A percentile compares a stretch with the other conserved stretches of the same genome.
These are phyloP conservation scores for Peromyscus melanophrys DNA, from an alignment of 2,797 vertebrate genomes.

Conservation along the genomic window DNA sequence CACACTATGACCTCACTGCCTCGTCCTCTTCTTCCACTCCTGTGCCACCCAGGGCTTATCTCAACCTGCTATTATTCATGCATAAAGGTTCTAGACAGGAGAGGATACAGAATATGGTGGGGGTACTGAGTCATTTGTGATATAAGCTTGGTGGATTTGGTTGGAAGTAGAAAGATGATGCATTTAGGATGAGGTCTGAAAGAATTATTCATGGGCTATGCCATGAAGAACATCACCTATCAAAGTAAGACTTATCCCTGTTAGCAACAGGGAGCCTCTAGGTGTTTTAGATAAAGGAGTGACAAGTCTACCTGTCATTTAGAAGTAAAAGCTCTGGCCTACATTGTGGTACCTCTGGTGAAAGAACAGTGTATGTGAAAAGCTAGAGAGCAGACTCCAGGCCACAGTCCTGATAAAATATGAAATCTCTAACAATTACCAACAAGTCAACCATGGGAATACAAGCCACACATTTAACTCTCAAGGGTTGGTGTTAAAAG, in stretches of 20 bases:
- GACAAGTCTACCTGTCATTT: not conserved
- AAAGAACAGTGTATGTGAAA: not conserved
- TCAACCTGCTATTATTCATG: not conserved
- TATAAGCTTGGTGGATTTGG: not conserved
- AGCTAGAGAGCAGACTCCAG: not conserved
- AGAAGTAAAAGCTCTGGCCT: slow-evolving; percentile 13
- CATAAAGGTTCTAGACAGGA: not conserved
- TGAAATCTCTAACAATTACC: slow-evolving; percentile 44
- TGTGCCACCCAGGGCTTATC: not conserved
- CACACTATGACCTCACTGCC: not conserved
- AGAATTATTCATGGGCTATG: not conserved
- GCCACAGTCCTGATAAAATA: slow-evolving; percentile 12
- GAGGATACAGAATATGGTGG: too few relatives aligned
- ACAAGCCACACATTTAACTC: slow-evolving; percentile 53
- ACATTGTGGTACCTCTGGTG: not conserved
- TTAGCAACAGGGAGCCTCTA: not conserved
- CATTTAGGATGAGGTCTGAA: not conserved
- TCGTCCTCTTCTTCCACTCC: not conserved
- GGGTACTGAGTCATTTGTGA: not conserved
- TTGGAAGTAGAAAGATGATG: slow-evolving; percentile 17
- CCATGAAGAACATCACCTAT: not conserved
- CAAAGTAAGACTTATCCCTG: not conserved
- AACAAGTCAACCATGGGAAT: slow-evolving; percentile 35
- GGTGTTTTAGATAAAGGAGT: not conserved
- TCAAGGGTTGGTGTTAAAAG: slow-evolving; percentile 74